Evolutionary conservation across 2,888 invertebrate genomes (phyloP).

Genomic region (Melinaea marsaeus): DNA sequence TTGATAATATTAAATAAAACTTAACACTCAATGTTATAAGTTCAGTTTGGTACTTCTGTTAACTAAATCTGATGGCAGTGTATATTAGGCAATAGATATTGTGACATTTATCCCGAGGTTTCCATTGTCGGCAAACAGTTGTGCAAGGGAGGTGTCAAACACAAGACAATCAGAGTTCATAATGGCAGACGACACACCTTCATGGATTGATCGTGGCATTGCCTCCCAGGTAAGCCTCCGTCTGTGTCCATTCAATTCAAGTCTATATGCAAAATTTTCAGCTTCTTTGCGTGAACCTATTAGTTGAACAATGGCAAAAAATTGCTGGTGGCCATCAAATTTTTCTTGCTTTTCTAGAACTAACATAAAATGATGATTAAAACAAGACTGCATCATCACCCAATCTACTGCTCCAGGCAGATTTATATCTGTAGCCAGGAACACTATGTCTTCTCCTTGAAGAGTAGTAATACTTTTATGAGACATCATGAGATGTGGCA

Average conservation of each 20-base stretch:
- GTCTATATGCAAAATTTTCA: constrained; percentile 98
- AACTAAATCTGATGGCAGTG: constrained; percentile 33
- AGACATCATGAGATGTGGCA: constrained; percentile 97
- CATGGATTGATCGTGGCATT: constrained; percentile 98
- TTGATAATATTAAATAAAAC: constrained; percentile 37
- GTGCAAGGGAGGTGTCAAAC: constrained; percentile 98
- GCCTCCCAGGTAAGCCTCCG: constrained; percentile 99
- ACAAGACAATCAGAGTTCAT: constrained; percentile 98
- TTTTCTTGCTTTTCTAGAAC: constrained; percentile 99
- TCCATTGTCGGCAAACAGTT: constrained; percentile 99
- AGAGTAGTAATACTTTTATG: constrained; percentile 99
- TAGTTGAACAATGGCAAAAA: constrained; percentile 98
- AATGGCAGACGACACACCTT: constrained; percentile 98
- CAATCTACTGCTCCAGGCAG: constrained; percentile 99
- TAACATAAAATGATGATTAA: constrained; percentile 99
- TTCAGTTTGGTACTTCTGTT: constrained; percentile 21
- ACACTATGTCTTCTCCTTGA: constrained; percentile 99
- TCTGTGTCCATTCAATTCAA: constrained; percentile 97
- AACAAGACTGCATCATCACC: constrained; percentile 99
- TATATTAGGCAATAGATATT: constrained; percentile 90
- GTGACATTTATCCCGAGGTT: constrained; percentile 99
- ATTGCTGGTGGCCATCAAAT: constrained; percentile 96
- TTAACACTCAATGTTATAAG: constrained; percentile 24
- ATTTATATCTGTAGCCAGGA: constrained; percentile 99
- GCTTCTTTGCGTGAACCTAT: constrained; percentile 99